These are phyloP conservation scores for Prietella phreatophila DNA, from an alignment of 2,113 vertebrate genomes.

Conservation along the genomic window DNA sequence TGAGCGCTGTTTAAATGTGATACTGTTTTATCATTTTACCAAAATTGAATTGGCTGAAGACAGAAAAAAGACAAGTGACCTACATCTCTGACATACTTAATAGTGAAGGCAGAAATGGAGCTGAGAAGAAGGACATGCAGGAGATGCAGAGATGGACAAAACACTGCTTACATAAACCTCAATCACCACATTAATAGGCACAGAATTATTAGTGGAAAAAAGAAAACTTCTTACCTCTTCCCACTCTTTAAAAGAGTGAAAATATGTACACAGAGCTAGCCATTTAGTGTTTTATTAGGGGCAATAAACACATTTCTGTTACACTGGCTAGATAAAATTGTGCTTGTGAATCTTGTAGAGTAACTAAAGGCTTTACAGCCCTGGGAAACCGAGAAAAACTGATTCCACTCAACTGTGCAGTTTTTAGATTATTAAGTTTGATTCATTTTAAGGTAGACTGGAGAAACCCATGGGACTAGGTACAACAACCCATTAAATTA, in stretches of 20 bases:
- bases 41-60: conserved; percentile 52
- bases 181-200: not conserved
- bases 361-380: not conserved
- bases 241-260: not conserved
- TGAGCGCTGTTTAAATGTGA: conserved; percentile 54
- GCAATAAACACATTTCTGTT: not conserved
- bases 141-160: conserved; percentile 18
- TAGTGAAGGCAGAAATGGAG: conserved; percentile 43
- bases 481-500: not conserved
- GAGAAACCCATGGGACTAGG: not conserved
- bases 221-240: not conserved
- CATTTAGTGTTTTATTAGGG: conserved; percentile 5
- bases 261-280: not conserved
- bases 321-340: not conserved
- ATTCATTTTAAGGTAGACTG: not conserved
- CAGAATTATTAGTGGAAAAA: not conserved
- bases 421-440: not conserved
- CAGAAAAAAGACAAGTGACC: conserved; percentile 51
- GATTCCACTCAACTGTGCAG: no score
- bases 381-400: not conserved
- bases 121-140: conserved; percentile 29
- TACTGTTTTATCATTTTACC: conserved; percentile 49
- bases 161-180: not conserved
- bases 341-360: not conserved
- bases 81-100: conserved; percentile 56